A percentile compares a stretch with the other conserved stretches of the same genome.
These are phyloP conservation scores for Tenthredo distinguenda DNA, from an alignment of 2,888 invertebrate species.

Conservation along the genomic window DNA sequence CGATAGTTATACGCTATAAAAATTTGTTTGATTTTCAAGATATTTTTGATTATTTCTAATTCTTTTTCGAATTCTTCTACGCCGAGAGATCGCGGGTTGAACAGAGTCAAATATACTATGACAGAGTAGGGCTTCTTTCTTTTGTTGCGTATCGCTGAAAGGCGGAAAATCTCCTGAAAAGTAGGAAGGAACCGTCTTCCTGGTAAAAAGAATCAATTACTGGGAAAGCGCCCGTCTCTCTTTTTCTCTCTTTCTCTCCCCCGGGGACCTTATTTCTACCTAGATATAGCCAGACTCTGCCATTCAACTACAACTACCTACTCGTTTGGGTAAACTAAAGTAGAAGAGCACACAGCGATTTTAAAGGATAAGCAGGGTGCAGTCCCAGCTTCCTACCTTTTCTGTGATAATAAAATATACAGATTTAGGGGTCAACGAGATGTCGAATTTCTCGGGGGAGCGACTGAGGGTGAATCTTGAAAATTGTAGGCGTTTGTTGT, in stretches of 20 bases:
- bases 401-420: conserved; percentile 10
- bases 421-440: conserved; percentile 15
- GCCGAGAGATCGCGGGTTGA: background rate
- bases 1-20: background rate
- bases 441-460: conserved; percentile 5
- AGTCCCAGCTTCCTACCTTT: background rate
- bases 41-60: background rate
- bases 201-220: conserved; percentile 43
- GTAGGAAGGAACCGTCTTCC: background rate
- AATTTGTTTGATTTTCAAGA: background rate
- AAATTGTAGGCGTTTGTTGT: conserved; percentile 11
- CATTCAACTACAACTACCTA: conserved; percentile 13
- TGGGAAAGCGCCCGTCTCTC: background rate
- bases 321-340: conserved; percentile 8
- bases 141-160: background rate
- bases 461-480: background rate
- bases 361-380: conserved; percentile 2
- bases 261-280: background rate
- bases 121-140: background rate
- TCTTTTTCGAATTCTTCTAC: background rate
- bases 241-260: background rate
- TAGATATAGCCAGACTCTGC: background rate
- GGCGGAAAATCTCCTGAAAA: background rate
- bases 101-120: background rate
- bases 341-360: conserved; percentile 12